Base-by-base conservation (phyloP, 2,888 invertebrate species). In the Idaea dimidiata region DNA sequence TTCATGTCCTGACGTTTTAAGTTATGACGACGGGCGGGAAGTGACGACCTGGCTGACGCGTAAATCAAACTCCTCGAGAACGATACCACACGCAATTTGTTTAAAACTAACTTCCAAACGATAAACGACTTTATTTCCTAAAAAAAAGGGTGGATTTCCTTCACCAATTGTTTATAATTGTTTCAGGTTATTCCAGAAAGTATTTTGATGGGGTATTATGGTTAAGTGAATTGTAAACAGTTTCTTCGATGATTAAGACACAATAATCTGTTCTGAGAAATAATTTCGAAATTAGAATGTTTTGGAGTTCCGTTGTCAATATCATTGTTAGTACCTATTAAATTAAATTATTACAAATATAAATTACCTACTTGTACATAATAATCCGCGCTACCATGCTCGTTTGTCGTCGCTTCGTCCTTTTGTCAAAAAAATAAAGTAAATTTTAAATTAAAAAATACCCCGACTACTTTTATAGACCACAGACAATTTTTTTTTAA, bases 1-100 rank as follows among this genome's bases (percentile, higher is more conserved):
- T 72, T 68, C 62, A 66, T 69, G 68, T 66, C 73, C 73, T 72
- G 77, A 56, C 56, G 18, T 56, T 56, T 17, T 14, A 17, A 88
- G 80, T 83, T 85, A 89, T 87, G 84, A 83, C 76, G 72, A 65
- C 69, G 80, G 85, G 86, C 86, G 89, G 91, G 89, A 90, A 87
- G 88, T 87, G 89, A 78, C 83, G 89, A 89, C 88, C 89, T 79
- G 79, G 70, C 70, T 77, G 71, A 70, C 70, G 71, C 74, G 82
- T 90, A 88, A 88, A 90, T 90, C 89, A 89, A 79, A 80, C 77
- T 66, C 67, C 67, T 58, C 61, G 65, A 69, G 72, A 71, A 71
- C 66, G 63, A 65, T 70, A 70, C 74, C 70, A 72, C 71, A 65
- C 64, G 59, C 69, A 62, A 61, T 66, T 63, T 65, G 69, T 65